These are phyloP conservation scores for Phylloscopus whistleri DNA, from an alignment of 2,113 vertebrate genomes.

Conservation along the genomic window DNA sequence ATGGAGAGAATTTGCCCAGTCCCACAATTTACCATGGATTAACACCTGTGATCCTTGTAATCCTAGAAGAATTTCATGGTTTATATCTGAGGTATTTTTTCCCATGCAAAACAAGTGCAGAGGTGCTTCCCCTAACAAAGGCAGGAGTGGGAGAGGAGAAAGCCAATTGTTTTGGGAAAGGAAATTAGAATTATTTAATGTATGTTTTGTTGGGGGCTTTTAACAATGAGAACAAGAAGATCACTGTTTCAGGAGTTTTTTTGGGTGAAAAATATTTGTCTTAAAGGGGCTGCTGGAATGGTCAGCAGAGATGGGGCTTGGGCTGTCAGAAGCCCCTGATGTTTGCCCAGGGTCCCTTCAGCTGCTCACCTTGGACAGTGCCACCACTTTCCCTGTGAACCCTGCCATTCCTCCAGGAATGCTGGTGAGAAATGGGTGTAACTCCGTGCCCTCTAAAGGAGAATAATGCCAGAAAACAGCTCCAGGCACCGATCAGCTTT, in stretches of 20 bases:
- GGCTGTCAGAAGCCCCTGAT: background rate
- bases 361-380: background rate
- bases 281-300: background rate
- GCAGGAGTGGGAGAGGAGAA: background rate
- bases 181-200: background rate
- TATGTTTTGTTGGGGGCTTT: accelerated
- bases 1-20: background rate
- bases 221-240: background rate
- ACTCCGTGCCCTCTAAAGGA: background rate
- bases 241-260: background rate
- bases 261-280: background rate
- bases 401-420: background rate
- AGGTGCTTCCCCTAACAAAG: background rate
- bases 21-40: background rate
- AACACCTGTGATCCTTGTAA: background rate
- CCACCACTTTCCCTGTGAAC: background rate
- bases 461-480: background rate
- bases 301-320: background rate
- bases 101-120: background rate
- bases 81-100: background rate
- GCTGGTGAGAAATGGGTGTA: background rate
- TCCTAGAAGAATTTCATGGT: background rate
- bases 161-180: background rate
- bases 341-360: background rate
- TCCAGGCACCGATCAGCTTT: background rate